Percentiles rank a stretch among this genome's conserved stretches.
phyloP scores from a whole-genome alignment of 2,113 vertebrate genomes.

The Phoenicopterus ruber region DNA sequence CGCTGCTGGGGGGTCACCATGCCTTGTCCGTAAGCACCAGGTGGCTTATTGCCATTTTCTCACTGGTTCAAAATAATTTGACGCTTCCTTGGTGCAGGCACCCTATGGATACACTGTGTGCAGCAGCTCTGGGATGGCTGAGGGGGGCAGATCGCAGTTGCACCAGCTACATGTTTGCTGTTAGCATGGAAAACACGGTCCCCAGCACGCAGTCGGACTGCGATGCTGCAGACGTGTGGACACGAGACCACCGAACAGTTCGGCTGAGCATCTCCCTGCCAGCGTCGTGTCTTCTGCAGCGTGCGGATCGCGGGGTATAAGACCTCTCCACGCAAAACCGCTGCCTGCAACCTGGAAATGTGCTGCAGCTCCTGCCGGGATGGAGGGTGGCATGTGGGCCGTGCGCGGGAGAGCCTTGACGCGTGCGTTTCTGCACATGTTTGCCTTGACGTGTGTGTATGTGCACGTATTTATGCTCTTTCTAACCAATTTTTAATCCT shows the following conservation, averaged over 20 bases:
- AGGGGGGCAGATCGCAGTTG: rapidly evolving
- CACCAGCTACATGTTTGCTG: neutral
- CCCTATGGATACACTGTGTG: neutral
- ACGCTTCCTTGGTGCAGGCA: neutral
- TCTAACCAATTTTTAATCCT: neutral
- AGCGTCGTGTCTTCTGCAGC: neutral
- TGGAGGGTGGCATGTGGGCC: neutral
- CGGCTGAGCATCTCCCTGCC: neutral
- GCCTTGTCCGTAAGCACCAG: neutral
- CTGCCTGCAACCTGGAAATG: neutral
- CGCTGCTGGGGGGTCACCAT: neutral
- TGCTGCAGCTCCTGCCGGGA: neutral
- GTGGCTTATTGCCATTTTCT: neutral
- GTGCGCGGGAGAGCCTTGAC: neutral
- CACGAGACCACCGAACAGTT: neutral
- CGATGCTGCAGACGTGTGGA: neutral
- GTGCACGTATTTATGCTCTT: neutral
- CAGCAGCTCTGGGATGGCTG: neutral
- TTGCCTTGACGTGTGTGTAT: rapidly evolving
- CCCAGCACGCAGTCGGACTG: rapidly evolving
- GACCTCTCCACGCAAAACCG: neutral
- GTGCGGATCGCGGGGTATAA: neutral
- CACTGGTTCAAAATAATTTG: neutral
- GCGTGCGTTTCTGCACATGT: neutral
- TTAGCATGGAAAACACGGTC: rapidly evolving